Evolutionary conservation across 2,888 invertebrate genomes (phyloP).

Genomic region (Drosophila neutralis): DNA sequence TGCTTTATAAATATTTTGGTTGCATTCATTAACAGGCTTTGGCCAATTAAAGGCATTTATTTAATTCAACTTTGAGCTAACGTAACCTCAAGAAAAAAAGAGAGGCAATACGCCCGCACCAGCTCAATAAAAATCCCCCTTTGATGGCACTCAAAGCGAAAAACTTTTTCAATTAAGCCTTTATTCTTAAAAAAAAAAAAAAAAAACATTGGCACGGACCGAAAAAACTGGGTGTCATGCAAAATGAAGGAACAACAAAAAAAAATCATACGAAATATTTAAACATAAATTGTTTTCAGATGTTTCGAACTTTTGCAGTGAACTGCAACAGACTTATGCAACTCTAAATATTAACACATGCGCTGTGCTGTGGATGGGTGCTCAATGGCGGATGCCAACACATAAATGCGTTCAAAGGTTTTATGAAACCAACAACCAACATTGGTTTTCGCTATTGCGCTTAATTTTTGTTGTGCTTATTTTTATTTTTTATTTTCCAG

Average conservation of each 20-base stretch:
- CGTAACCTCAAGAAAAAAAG: constrained; percentile 6
- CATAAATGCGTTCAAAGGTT: constrained; percentile 34
- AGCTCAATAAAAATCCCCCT: constrained; percentile 52
- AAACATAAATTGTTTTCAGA: constrained; percentile 56
- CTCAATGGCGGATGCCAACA: constrained; percentile 14
- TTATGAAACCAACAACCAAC: constrained; percentile 7
- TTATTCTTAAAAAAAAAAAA: constrained; percentile 67
- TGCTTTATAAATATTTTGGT: background rate
- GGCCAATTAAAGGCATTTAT: constrained; percentile 27
- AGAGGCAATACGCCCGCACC: constrained; percentile 29
- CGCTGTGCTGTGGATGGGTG: constrained; percentile 14
- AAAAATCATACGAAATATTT: constrained; percentile 46
- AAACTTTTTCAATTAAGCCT: constrained; percentile 76
- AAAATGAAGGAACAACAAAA: constrained; percentile 20
- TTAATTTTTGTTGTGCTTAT: background rate
- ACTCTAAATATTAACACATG: constrained; percentile 44
- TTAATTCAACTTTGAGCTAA: constrained; percentile 25
- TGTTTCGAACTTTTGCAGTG: constrained; percentile 57
- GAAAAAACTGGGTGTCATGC: background rate
- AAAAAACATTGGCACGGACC: constrained; percentile 37
- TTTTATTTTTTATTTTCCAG: constrained; percentile 8
- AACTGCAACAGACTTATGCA: constrained; percentile 65
- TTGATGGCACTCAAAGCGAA: constrained; percentile 62
- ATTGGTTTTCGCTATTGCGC: background rate
- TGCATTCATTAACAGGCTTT: background rate